Conservation (phyloP, 1,140 invertebrate genomes). For the Eubasilissa regina region DNA sequence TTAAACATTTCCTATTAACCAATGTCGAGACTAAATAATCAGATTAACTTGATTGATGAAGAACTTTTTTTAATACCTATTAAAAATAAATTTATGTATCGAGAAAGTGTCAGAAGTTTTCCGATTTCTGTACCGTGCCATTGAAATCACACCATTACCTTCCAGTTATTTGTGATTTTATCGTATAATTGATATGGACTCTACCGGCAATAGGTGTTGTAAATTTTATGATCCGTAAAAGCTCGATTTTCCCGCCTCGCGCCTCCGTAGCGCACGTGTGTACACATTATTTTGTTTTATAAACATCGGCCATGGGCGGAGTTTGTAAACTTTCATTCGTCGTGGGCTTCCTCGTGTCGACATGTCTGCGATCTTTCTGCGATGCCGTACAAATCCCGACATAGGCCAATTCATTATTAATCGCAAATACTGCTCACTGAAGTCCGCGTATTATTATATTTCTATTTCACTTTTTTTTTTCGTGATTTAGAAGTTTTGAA, state of each 20-base stretch:
- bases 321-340: conserved; percentile 21
- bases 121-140: too few relatives aligned
- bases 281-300: conserved; percentile 21
- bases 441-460: background rate
- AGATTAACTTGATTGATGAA: too few relatives aligned
- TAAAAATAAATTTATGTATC: too few relatives aligned
- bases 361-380: conserved; percentile 33
- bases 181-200: conserved; percentile 18
- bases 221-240: conserved; percentile 28
- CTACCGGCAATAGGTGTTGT: background rate
- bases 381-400: conserved; percentile 21
- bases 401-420: conserved; percentile 28
- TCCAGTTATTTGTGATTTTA: conserved; percentile 11
- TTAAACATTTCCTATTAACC: too few relatives aligned
- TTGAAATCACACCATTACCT: background rate
- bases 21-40: too few relatives aligned
- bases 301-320: conserved; percentile 3
- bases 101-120: too few relatives aligned
- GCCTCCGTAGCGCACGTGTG: conserved; percentile 10
- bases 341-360: conserved; percentile 22
- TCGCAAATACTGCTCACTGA: conserved; percentile 9
- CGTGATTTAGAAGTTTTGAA: too few relatives aligned
- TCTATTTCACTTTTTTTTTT: background rate
- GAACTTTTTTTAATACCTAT: too few relatives aligned
- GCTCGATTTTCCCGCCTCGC: conserved; percentile 11